phyloP scores from a whole-genome alignment of 2,888 invertebrate species.

The Scelioninae gen. 1 region DNA sequence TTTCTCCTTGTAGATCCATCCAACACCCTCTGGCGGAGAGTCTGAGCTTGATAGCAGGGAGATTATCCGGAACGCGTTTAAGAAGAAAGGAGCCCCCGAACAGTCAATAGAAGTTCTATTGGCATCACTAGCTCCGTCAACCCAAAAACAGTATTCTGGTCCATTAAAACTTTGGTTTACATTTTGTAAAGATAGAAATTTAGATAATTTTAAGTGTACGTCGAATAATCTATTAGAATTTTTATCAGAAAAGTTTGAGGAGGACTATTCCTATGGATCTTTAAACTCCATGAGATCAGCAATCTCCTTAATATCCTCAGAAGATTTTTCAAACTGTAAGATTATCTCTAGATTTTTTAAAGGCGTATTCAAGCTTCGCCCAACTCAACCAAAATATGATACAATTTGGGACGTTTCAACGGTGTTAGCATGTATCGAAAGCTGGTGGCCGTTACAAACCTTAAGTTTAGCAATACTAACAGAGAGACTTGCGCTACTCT shows the following conservation, averaged over 20 bases:
- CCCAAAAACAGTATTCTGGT: conserved; percentile 57
- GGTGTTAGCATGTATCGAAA: background rate
- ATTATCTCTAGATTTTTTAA: conserved; percentile 48
- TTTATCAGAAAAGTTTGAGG: conserved; percentile 20
- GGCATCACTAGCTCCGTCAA: conserved; percentile 54
- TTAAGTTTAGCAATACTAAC: background rate
- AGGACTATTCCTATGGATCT: conserved; percentile 3
- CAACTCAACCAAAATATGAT: conserved; percentile 42
- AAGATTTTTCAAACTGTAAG: background rate
- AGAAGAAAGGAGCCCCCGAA: background rate
- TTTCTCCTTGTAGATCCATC: no score
- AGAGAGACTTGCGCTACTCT: background rate
- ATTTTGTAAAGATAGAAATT: background rate
- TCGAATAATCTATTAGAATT: conserved; percentile 3
- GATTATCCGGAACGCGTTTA: conserved; percentile 2
- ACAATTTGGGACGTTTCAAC: conserved; percentile 44
- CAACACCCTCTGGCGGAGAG: no score
- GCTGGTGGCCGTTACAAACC: background rate
- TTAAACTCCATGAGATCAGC: conserved; percentile 48
- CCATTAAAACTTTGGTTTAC: conserved; percentile 9
- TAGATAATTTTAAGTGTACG: background rate
- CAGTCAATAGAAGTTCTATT: background rate
- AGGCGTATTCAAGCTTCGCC: conserved; percentile 28
- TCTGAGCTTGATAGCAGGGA: no score
- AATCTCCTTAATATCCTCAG: conserved; percentile 40